phyloP scores from a whole-genome alignment of 64 coral and sea anemone species.

The Stichodactyla mertensii region DNA sequence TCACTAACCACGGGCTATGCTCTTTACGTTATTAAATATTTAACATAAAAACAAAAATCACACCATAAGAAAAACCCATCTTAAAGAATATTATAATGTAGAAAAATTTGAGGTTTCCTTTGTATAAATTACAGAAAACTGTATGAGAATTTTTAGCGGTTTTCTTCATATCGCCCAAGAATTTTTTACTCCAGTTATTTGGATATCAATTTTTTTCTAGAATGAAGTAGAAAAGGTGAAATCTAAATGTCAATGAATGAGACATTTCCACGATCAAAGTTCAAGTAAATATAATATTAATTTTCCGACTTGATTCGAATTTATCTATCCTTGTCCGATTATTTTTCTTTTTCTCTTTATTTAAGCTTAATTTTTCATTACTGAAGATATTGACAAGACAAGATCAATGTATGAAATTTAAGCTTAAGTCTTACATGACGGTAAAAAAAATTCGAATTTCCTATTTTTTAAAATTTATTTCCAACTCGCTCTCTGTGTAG shows the following conservation, averaged over 20 bases:
- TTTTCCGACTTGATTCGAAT: background rate
- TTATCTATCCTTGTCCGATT: background rate
- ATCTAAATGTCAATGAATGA: background rate
- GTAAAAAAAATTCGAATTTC: background rate
- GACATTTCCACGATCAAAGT: background rate
- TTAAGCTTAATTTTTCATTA: background rate
- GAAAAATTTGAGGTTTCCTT: background rate
- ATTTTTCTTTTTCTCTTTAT: background rate
- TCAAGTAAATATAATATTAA: background rate
- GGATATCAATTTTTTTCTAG: background rate
- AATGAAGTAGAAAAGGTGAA: background rate
- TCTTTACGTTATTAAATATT: constrained; percentile 20
- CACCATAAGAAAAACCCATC: background rate
- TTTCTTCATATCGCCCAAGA: background rate
- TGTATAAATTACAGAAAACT: background rate
- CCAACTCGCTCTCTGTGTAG: background rate
- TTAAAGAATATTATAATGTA: background rate
- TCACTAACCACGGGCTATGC: background rate
- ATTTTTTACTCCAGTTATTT: background rate
- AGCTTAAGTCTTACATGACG: too few relatives aligned
- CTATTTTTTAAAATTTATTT: background rate
- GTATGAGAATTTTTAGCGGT: background rate
- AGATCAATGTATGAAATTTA: too few relatives aligned
- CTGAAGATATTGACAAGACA: too few relatives aligned
- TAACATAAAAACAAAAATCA: background rate